phyloP scores from a whole-genome alignment of 2,113 vertebrate species.

The Psittacus erithacus region DNA sequence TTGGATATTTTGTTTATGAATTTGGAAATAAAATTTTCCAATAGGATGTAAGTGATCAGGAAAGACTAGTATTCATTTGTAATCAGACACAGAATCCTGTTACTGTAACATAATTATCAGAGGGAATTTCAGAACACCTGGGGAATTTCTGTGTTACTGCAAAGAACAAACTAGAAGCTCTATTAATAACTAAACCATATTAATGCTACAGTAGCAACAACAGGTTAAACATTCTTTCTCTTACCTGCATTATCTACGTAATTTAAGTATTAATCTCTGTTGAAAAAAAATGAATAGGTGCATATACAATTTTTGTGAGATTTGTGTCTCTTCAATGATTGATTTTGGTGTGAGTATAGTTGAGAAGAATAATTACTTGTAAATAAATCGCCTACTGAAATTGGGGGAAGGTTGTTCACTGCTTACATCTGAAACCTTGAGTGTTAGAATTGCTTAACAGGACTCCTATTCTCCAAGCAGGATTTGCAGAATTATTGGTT shows the following conservation, averaged over 20 bases:
- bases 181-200: neutral
- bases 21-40: neutral
- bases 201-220: neutral
- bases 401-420: neutral
- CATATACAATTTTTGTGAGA: neutral
- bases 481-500: neutral
- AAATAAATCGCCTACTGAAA: neutral
- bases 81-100: neutral
- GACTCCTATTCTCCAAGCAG: neutral
- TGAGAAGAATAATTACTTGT: neutral
- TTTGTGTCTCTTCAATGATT: neutral
- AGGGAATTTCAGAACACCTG: neutral
- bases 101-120: neutral
- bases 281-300: neutral
- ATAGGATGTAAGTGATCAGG: neutral
- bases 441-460: neutral
- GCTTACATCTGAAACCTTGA: neutral
- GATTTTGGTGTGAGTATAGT: neutral
- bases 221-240: neutral
- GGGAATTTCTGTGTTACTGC: neutral
- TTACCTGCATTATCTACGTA: neutral
- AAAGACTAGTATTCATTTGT: neutral
- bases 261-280: neutral
- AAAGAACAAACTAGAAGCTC: neutral
- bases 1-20: neutral